Base-by-base conservation (phyloP, 2,888 invertebrate genomes). In the Tineola bisselliella region DNA sequence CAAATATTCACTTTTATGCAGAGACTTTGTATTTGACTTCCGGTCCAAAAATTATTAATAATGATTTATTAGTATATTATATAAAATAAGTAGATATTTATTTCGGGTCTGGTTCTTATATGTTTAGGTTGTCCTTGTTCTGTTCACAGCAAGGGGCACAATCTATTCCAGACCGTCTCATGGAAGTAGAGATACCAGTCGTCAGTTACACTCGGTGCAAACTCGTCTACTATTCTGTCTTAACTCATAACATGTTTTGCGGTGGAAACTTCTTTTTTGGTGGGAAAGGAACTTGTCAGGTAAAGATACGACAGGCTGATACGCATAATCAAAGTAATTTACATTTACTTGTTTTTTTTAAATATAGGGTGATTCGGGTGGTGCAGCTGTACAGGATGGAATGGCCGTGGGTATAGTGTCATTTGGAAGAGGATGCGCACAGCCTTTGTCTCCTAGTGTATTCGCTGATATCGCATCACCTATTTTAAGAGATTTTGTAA, bases 271-370 rank as follows among this genome's bases (percentile, higher is more conserved):
- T 79, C 69, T 69, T 77, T 61, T 60, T 84, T 0, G 84, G 84
- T 0, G 79, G 82, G 0, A 65, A 81, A 63, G 76, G 83, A 0
- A 84, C 84, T 59, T 86, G 86, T 58, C 84, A 86, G 78, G 84
- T 81, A 44, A 48, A 4, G 25, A 25, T 25, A 25, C n/a, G n/a
- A n/a, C n/a, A n/a, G n/a, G n/a, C n/a, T n/a, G n/a, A n/a, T n/a
- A n/a, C n/a, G n/a, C n/a, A n/a, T n/a, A n/a, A n/a, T n/a, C n/a
- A n/a, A n/a, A n/a, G n/a, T n/a, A n/a, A n/a, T n/a, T n/a, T n/a
- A 25, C 25, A 25, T 52, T 8, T 18, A 11, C 13, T 15, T 30
- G 17, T 30, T 18, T 56, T 19, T 19, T 44, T 15, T 56, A 56
- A 67, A 67, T 66, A 44, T 66, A 81, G 81, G 80, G 80, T 63